These are phyloP conservation scores for Platysteira castanea DNA, from an alignment of 2,113 vertebrate species.

Conservation along the genomic window DNA sequence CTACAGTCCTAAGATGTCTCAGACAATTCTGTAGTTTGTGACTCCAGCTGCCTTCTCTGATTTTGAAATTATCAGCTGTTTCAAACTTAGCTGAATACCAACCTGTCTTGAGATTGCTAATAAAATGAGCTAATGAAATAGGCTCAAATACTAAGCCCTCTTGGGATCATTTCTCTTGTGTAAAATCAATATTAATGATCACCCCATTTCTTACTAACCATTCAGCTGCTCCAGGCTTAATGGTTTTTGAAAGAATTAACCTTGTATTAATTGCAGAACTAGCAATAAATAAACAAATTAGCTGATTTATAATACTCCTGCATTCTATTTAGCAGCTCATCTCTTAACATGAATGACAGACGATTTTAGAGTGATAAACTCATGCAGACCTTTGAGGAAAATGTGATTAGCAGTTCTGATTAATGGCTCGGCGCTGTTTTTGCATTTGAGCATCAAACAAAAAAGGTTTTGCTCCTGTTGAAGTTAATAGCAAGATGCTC, in stretches of 20 bases:
- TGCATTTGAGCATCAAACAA: not conserved
- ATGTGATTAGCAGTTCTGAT: not conserved
- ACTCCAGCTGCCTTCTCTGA: not conserved
- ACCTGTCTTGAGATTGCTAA: not conserved
- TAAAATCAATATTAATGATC: conserved; percentile 36
- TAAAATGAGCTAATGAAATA: conserved; percentile 33
- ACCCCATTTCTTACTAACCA: not conserved
- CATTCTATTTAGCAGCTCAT: not conserved
- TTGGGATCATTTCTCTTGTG: not conserved
- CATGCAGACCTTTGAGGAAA: not conserved
- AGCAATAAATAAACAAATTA: conserved; percentile 5
- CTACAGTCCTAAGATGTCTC: not conserved
- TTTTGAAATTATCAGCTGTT: not conserved
- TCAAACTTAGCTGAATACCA: not conserved
- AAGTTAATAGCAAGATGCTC: not conserved
- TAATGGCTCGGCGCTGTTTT: not conserved
- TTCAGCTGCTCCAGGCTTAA: not conserved
- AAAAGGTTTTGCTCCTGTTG: not conserved
- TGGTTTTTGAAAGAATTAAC: conserved; percentile 16
- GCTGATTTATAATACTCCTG: not conserved
- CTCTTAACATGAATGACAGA: not conserved
- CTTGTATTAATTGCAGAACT: not conserved
- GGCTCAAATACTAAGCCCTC: not conserved
- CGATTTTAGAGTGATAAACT: not conserved
- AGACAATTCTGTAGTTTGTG: not conserved